A percentile compares a stretch with the other conserved stretches of the same genome.
Conservation (phyloP, 2,888 invertebrate species). For the Tupiocoris notatus region DNA sequence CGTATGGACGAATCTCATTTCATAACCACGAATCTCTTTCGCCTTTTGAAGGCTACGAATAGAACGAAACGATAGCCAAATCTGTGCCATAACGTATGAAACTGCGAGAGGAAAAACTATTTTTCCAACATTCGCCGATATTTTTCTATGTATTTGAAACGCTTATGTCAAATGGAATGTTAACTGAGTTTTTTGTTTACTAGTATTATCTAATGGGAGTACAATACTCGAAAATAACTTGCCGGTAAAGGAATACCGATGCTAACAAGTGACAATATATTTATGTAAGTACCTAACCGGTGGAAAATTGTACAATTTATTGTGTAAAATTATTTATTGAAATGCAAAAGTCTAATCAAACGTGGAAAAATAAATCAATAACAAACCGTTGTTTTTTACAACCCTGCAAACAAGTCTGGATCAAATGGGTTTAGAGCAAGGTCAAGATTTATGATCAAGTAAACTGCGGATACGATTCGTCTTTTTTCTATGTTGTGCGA, state of each 20-base stretch:
- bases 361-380: background rate
- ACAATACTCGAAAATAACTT: background rate
- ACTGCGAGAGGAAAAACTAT: background rate
- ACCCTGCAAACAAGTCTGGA: too few relatives aligned
- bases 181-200: background rate
- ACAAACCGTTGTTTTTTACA: too few relatives aligned
- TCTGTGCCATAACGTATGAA: background rate
- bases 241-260: background rate
- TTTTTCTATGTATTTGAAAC: background rate
- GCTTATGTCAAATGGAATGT: background rate
- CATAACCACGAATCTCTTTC: background rate
- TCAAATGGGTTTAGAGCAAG: too few relatives aligned
- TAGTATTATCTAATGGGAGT: background rate
- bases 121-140: background rate
- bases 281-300: background rate
- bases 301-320: background rate
- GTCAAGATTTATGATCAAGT: too few relatives aligned
- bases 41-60: background rate
- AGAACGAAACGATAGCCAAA: background rate
- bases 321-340: background rate
- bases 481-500: too few relatives aligned
- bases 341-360: background rate
- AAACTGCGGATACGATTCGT: too few relatives aligned
- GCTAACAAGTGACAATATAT: background rate
- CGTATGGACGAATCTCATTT: background rate